Percentiles rank a stretch among this genome's conserved stretches.
These are phyloP conservation scores for Hartigia nigra DNA, from an alignment of 2,888 invertebrate genomes.

Conservation along the genomic window DNA sequence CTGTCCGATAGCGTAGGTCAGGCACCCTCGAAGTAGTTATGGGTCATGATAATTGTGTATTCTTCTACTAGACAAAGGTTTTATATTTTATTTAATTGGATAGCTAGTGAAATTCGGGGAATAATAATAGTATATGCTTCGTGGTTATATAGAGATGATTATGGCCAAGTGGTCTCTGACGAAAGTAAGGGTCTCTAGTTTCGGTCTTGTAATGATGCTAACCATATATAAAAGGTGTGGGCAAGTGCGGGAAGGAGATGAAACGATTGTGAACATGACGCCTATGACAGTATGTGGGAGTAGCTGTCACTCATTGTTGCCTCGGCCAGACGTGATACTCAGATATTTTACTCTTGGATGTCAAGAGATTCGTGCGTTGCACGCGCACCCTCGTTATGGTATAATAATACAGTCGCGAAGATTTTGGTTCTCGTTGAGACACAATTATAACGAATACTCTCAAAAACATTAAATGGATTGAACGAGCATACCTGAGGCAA, in stretches of 20 bases:
- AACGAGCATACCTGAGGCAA: not conserved
- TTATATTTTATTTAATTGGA: not conserved
- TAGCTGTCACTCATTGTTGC: slow-evolving; percentile 64
- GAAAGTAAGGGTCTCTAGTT: slow-evolving; percentile 11
- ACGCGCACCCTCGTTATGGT: slow-evolving; percentile 36
- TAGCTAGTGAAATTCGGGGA: not conserved
- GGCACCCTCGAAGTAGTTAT: not conserved
- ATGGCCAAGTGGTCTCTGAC: not conserved
- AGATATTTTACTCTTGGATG: slow-evolving; percentile 42
- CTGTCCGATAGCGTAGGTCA: not conserved
- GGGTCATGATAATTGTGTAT: not conserved
- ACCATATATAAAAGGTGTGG: slow-evolving; percentile 6
- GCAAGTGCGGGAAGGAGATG: slow-evolving; percentile 8
- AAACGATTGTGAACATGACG: slow-evolving; percentile 50
- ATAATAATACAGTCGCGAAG: slow-evolving; percentile 8
- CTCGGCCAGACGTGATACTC: slow-evolving; percentile 47
- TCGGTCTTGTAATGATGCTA: slow-evolving; percentile 4
- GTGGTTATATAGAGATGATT: not conserved
- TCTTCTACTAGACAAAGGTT: too few relatives aligned
- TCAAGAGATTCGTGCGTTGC: slow-evolving; percentile 33
- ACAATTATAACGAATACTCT: not conserved
- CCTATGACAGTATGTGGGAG: slow-evolving; percentile 63
- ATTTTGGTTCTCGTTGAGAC: not conserved
- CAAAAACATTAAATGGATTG: not conserved
- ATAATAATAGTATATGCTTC: not conserved